Conservation (phyloP, 2,113 vertebrate genomes). For the Paradoxurus hermaphroditus region DNA sequence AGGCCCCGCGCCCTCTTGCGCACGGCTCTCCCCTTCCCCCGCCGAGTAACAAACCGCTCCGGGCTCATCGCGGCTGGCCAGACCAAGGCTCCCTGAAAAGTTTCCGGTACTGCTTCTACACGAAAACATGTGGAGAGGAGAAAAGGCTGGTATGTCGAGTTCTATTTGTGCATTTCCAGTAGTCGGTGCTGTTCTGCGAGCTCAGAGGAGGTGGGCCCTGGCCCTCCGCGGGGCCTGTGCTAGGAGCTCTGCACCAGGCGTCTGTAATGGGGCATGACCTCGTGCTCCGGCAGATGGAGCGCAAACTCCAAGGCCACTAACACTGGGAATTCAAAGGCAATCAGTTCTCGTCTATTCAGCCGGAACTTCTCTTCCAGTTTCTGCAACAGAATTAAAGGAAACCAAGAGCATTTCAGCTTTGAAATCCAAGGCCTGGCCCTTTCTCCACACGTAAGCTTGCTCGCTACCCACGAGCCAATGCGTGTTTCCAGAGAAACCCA, state of each 20-base stretch:
- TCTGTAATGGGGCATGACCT: constrained; percentile 99
- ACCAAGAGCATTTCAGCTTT: background rate
- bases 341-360: constrained; percentile 96
- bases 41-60: background rate
- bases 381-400: constrained; percentile 78
- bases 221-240: constrained; percentile 84
- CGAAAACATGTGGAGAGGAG: constrained; percentile 21
- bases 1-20: background rate
- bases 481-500: background rate
- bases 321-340: constrained; percentile 97
- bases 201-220: constrained; percentile 65
- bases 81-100: background rate
- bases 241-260: constrained; percentile 96
- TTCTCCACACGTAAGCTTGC: background rate
- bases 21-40: constrained; percentile 19
- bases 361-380: constrained; percentile 99
- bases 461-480: background rate
- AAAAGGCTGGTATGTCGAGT: background rate
- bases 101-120: background rate
- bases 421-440: background rate
- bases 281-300: constrained; percentile 95
- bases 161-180: constrained; percentile 76
- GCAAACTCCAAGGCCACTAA: constrained; percentile 98
- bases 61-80: constrained; percentile 31
- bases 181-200: constrained; percentile 49